Base-by-base conservation (phyloP, 2,888 invertebrate genomes). In the Drosophila leonis region DNA sequence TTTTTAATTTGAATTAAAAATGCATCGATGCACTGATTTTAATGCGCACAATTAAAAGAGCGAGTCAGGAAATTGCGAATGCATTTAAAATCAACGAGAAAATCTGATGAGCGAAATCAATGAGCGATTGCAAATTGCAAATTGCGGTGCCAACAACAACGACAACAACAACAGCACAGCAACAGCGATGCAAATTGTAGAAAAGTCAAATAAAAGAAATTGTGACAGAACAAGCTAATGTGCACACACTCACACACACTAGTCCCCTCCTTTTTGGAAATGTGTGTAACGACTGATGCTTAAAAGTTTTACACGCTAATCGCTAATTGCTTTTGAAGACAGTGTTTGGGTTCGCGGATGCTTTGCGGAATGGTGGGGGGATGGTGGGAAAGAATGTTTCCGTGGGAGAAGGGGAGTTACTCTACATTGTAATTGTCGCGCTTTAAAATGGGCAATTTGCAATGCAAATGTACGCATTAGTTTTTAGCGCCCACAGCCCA, bases 401-500 rank as follows among this genome's bases (percentile, higher is more conserved):
- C n/a, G n/a, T 5, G 24, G 48, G 27, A n/a, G 41, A 15, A 1
- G 9, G 29, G 39, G 24, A 15, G 39, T 24, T 46, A 48, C 72
- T 73, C 72, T 51, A 72, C 70, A 74, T 65, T 75, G 87, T 88
- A 85, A 85, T 88, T 88, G 88, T 85, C 88, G 88, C 80, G 79
- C 88, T 87, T 80, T 80, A 75, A 84, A 88, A 82, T 76, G 88
- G 79, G 85, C 90, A 85, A 86, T 86, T 86, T 86, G 88, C 88
- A 86, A 88, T 86, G 86, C 86, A 86, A 86, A 86, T 86, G 80
- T 79, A 74, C 78, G 89, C 89, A 86, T 89, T 89, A 89, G 88
- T 89, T 89, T 55, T 89, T 72, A 77, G 79, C 66, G 69, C 46
- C 74, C 70, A 66, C 66, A 63, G 69, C 46, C 74, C 70, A 66